Percentiles rank a stretch among this genome's conserved stretches.
phyloP scores from a whole-genome alignment of 2,797 vertebrate genomes.

The Enteromius unitaeniatus region DNA sequence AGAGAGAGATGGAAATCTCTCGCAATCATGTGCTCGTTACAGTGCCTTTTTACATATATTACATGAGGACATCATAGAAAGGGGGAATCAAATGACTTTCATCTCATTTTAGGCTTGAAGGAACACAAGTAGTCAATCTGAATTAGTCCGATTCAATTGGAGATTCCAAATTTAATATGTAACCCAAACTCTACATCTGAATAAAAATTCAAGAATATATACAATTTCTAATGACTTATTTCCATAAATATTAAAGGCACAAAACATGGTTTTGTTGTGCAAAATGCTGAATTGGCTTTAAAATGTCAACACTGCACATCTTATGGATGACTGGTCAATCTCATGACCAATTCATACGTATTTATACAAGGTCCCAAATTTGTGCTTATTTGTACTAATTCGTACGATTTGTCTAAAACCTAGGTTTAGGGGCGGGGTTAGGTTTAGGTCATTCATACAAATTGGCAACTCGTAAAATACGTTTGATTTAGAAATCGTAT shows the following conservation, averaged over 20 bases:
- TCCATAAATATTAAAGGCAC: not conserved
- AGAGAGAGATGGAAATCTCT: conserved; percentile 39
- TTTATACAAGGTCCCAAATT: too few relatives aligned
- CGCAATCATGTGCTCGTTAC: conserved; percentile 11
- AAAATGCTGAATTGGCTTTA: not conserved
- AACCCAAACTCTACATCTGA: not conserved
- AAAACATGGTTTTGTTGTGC: not conserved
- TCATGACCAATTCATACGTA: too few relatives aligned
- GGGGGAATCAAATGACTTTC: not conserved
- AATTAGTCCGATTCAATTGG: not conserved
- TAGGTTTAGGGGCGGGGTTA: too few relatives aligned
- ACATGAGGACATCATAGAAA: not conserved
- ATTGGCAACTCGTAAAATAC: too few relatives aligned
- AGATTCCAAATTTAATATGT: not conserved
- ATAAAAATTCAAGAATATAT: not conserved
- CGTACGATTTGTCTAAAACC: too few relatives aligned
- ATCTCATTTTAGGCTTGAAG: not conserved
- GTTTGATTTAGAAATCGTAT: too few relatives aligned
- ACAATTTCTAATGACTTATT: not conserved
- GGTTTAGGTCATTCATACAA: too few relatives aligned
- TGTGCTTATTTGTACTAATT: too few relatives aligned
- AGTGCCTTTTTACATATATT: conserved; percentile 11
- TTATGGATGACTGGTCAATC: not conserved
- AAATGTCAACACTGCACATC: not conserved
- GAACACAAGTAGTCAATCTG: not conserved